A percentile compares a stretch with the other conserved stretches of the same genome.
Conservation (phyloP, 2,888 invertebrate species). For the Trichopoda pennipes region DNA sequence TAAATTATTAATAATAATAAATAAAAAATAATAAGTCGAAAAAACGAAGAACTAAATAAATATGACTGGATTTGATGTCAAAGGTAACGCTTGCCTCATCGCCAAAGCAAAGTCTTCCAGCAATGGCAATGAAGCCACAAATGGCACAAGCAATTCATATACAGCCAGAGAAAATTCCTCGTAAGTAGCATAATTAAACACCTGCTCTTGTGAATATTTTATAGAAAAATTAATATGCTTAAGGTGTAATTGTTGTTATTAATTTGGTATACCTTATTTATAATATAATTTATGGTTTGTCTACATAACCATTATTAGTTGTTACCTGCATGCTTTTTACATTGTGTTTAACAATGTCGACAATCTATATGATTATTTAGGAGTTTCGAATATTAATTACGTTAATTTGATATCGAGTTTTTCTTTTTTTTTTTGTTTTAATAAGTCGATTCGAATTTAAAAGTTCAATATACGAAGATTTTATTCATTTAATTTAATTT, state of each 20-base stretch:
- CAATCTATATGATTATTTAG: neutral
- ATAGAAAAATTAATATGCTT: neutral
- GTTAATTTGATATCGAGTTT: neutral
- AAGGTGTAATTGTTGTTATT: neutral
- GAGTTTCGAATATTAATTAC: neutral
- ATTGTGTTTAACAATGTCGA: neutral
- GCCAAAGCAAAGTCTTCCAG: slow-evolving; percentile 64
- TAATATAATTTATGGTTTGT: slow-evolving; percentile 30
- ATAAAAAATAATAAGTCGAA: neutral
- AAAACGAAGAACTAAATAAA: slow-evolving; percentile 25
- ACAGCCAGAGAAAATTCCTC: slow-evolving; percentile 73
- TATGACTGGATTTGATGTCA: slow-evolving; percentile 74
- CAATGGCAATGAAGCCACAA: slow-evolving; percentile 69
- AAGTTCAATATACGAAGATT: neutral
- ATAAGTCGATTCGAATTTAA: neutral
- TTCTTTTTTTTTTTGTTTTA: neutral
- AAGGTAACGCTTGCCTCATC: slow-evolving; percentile 68
- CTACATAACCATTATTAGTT: slow-evolving; percentile 22
- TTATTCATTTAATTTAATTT: neutral
- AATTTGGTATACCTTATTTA: slow-evolving; percentile 19
- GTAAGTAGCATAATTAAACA: slow-evolving; percentile 70
- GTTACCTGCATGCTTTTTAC: neutral
- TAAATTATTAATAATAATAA: neutral
- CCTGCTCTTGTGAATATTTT: slow-evolving; percentile 1
- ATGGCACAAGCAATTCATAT: slow-evolving; percentile 71